Base-by-base conservation (phyloP, 2,797 vertebrate species). In the Acanthurus leucopareius region DNA sequence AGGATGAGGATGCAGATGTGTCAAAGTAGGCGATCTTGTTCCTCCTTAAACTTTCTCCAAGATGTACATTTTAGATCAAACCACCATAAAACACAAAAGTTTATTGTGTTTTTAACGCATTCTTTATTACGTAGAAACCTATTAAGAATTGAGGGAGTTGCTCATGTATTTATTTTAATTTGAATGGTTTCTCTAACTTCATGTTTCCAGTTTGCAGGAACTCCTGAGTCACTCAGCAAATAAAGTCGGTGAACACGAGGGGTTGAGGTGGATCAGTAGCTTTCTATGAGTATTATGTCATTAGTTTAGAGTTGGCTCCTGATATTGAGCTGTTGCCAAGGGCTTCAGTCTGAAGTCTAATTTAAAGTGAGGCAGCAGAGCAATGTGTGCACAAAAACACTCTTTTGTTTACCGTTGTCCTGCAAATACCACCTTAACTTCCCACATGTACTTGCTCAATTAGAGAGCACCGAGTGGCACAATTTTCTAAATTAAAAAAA, bases 381-480 rank as follows among this genome's bases (percentile, higher is more conserved):
- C 47, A 73, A 84, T 73, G 88, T 84, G 83, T 81, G 66, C 76
- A 90, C 48, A 80, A 82, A 83, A 92, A 72, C 61, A 85, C 53
- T 47, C 75, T 84, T 87, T 87, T 83, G 83, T 89, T 86, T 88
- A 76, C 58, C 61, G 52, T 80, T 67, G 38, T 87, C 80, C 85
- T 76, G 73, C 87, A 88, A 83, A 91, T 77, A 58, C 83, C 86
- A 87, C 89, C 86, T 90, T 86, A 88, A 85, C 88, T 89, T 91
- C 90, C 87, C 80, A 89, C 88, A 81, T 86, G 80, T 52, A 83
- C 73, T 84, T 71, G 87, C 90, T 91, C 93, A 94, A 94, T 90
- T 90, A 86, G 94, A 94, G 25, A 25, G 25, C 25, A 25, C 3
- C 3, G 25, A 25, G 25, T 25, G 25, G 25, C 25, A 25, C 25